A percentile compares a stretch with the other conserved stretches of the same genome.
phyloP scores from a whole-genome alignment of 2,888 invertebrate genomes.

The Meghimatium bilineatum region DNA sequence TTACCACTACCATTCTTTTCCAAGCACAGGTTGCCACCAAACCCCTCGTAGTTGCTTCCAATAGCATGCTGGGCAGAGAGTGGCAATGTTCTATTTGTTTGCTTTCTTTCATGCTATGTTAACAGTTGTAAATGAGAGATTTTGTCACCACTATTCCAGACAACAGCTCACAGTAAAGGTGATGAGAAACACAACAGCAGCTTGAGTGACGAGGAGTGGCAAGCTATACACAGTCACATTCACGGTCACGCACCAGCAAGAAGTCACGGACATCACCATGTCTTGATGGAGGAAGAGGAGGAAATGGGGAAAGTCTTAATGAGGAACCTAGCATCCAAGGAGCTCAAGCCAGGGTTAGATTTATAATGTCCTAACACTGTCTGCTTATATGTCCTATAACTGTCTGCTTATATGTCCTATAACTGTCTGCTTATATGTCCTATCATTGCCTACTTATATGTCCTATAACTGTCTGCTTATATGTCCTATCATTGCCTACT shows the following conservation, averaged over 20 bases:
- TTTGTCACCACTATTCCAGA: not conserved
- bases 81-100: too few species aligned
- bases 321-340: constrained; percentile 35
- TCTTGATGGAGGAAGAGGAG: constrained; percentile 44
- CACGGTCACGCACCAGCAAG: not conserved
- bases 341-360: constrained; percentile 40
- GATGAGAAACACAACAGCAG: constrained; percentile 40
- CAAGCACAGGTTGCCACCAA: too few species aligned
- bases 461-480: too few species aligned
- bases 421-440: too few species aligned
- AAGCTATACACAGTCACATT: constrained; percentile 27
- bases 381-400: too few species aligned
- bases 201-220: constrained; percentile 51
- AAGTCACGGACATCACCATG: constrained; percentile 37
- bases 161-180: constrained; percentile 25
- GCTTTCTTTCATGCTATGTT: too few species aligned
- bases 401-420: too few species aligned
- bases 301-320: constrained; percentile 42
- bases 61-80: too few species aligned
- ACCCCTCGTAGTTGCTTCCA: too few species aligned
- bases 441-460: too few species aligned
- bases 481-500: too few species aligned
- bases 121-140: not conserved
- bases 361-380: not conserved
- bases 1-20: too few species aligned